Conservation (phyloP, 2,797 vertebrate species). For the Melopsittacus undulatus region DNA sequence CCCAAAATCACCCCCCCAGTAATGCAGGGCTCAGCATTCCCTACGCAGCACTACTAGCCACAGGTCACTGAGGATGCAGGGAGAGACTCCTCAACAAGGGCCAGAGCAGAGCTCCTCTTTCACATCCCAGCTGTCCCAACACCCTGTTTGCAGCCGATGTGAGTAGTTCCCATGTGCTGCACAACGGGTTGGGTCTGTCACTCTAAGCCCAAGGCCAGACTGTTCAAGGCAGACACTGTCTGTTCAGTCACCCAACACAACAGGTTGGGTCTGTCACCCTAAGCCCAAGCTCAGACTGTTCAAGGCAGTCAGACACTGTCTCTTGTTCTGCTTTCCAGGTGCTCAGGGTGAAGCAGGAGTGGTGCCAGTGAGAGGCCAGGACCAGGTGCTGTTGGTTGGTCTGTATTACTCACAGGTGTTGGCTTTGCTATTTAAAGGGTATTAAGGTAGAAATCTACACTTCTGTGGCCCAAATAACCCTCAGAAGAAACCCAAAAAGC, state of each 20-base stretch:
- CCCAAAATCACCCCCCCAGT: not conserved
- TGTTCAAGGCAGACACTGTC: not conserved
- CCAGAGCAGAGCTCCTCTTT: not conserved
- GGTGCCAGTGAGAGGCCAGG: not conserved
- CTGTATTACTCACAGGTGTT: not conserved
- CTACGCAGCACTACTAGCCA: not conserved
- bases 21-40: not conserved
- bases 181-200: not conserved
- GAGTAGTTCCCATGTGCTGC: not conserved
- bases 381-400: not conserved
- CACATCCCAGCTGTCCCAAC: rapidly evolving
- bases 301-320: not conserved
- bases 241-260: too few relatives aligned
- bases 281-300: not conserved
- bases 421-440: not conserved
- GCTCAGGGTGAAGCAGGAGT: not conserved
- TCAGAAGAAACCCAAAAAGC: too few relatives aligned
- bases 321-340: not conserved
- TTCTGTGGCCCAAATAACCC: not conserved
- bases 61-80: not conserved
- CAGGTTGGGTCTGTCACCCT: not conserved
- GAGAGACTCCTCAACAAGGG: not conserved
- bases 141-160: rapidly evolving
- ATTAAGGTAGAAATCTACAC: not conserved
- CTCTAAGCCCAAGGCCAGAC: not conserved